phyloP scores from a whole-genome alignment of 2,113 vertebrate species.

The Morone chrysops region DNA sequence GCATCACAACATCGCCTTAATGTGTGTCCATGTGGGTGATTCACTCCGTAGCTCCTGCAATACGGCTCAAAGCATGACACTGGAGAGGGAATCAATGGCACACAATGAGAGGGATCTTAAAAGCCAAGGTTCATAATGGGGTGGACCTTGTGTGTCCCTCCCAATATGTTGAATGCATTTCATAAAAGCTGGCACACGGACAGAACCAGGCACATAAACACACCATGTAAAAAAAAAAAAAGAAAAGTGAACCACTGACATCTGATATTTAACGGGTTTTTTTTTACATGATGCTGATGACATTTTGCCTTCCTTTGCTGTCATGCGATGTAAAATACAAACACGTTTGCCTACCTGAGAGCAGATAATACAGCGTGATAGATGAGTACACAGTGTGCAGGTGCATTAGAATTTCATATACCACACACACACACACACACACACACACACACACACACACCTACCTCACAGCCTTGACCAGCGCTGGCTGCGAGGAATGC shows the following conservation, averaged over 20 bases:
- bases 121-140: slow-evolving; percentile 1
- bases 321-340: neutral
- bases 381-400: neutral
- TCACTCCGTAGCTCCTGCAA: neutral
- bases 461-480: neutral
- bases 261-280: neutral
- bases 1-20: neutral
- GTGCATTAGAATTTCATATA: neutral
- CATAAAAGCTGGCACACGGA: neutral
- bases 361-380: neutral
- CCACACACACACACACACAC: neutral
- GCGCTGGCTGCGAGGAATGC: neutral
- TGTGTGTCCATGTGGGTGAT: neutral
- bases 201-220: neutral
- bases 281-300: neutral
- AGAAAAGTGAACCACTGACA: neutral
- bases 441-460: neutral
- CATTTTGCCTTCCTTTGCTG: neutral
- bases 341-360: neutral
- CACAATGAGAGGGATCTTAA: slow-evolving; percentile 1
- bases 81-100: slow-evolving; percentile 48
- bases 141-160: neutral
- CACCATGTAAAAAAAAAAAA: neutral
- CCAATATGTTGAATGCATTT: neutral
- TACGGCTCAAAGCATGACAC: slow-evolving; percentile 7